Base-by-base conservation (phyloP, 92 coral and sea anemone genomes). In the Porites cylindrica region DNA sequence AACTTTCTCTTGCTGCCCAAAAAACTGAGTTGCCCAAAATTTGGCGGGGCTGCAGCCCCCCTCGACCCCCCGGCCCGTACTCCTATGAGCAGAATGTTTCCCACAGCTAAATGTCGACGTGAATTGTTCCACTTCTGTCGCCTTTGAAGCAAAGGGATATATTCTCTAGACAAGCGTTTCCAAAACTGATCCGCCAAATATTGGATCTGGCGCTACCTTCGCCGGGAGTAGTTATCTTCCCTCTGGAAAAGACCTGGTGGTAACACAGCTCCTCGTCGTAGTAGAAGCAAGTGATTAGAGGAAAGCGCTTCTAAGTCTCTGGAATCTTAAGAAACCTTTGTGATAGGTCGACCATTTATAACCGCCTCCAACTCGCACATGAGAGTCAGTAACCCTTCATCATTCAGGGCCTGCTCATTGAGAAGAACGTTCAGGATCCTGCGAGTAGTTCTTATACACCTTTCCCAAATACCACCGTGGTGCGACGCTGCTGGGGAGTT, bases 391-490 rank as follows among this genome's bases (percentile, higher is more conserved):
- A 92, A 82, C 52, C 91, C 88, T 85, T 92, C 89, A 72, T 92
- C 95, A 17, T 82, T 83, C 76, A 92, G 68, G n/a, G 76, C 32
- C 29, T 92, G 93, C 72, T 89, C 88, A 17, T 70, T 85, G 7
- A 72, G 63, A 14, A 92, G 62, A 62, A 92, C 93, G 70, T 75
- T 89, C 93, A 89, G 87, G 19, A 92, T 89, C 65, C 90, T 89
- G 9, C 91, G 81, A 3, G 81, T 82, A 1, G 90, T 92, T 19
- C 95, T 71, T 20, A 92, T 89, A 76, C 92, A 92, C 14, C 89
- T 63, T 53, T 92, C 95, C 95, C 92, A 92, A 21, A 92, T 88
- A 51, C 92, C 88, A 7, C 95, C 92, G 62, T 92, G 91, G 83
- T 92, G 91, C 10, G 91, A 92, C 60, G 85, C 95, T 0, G 91